Base-by-base conservation (phyloP, 1,140 invertebrate species). In the Brachystomella parvula region DNA sequence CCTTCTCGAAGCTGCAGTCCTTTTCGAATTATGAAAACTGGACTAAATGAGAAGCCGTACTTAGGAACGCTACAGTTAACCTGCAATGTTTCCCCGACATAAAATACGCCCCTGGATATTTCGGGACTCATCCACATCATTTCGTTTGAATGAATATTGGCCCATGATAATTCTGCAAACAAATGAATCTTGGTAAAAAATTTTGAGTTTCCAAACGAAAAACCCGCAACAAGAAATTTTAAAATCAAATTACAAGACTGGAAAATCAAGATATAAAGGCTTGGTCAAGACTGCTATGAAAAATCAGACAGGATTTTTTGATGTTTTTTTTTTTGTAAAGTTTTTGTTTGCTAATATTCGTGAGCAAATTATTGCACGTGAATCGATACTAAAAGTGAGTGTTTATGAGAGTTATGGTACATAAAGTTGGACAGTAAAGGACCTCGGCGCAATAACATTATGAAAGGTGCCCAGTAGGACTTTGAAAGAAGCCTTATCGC, bases 41-140 rank as follows among this genome's bases (percentile, higher is more conserved):
- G 60, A 47, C 26, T 26, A 47, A 62, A 62, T 9, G 60, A 62
- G 35, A 62, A 62, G 12, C 60, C 60, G 28, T 62, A 62, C 35
- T 62, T 62, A 3, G 60, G 60, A 6, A 62, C 24, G 29, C 3
- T 9, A 26, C 60, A 62, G 19, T 26, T 29, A 39, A 32, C 9
- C 3, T n/a, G 12, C 39, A 62, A 19, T 6, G 3, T 35, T 39
- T 62, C 33, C 3, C 33, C 24, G 12, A 12, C 26, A 26, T 62
- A 62, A 19, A 21, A 62, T 21, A 32, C 28, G 19, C 44, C 35
- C 3, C 44, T 47, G 15, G 19, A 44, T 3, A 3, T 39, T 26
- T 39, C 31, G 12, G 49, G 49, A 53, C 3, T 53, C 19, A 29
- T 62, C 33, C 21, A 62, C 3, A 62, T 62, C 60, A 62, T 59